phyloP scores from a whole-genome alignment of 2,888 invertebrate species.

The Eucera pruinosa region DNA sequence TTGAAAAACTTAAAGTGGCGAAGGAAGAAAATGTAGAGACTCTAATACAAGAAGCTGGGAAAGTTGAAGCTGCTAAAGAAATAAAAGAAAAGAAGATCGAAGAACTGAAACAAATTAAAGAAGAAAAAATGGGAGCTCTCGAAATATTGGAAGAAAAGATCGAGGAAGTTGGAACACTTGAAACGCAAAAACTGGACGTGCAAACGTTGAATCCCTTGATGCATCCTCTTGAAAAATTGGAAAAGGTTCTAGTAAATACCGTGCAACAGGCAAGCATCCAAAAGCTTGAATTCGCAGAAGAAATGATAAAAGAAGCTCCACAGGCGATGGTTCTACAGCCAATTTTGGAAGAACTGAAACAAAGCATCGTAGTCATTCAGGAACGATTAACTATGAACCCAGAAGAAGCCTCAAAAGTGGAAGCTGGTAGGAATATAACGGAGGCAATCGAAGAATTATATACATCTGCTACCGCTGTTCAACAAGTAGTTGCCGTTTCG shows the following conservation, averaged over 20 bases:
- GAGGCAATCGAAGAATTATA: constrained; percentile 74
- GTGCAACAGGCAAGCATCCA: constrained; percentile 40
- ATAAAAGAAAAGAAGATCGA: neutral
- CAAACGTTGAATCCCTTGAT: constrained; percentile 44
- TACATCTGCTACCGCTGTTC: constrained; percentile 55
- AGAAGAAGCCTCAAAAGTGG: constrained; percentile 55
- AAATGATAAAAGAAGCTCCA: constrained; percentile 19
- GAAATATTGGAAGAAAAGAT: neutral
- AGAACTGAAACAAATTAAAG: neutral
- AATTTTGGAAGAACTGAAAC: constrained; percentile 74
- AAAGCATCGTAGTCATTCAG: constrained; percentile 69
- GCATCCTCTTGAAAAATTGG: constrained; percentile 57
- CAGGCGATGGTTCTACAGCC: constrained; percentile 32
- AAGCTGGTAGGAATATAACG: constrained; percentile 61
- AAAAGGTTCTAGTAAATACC: constrained; percentile 37
- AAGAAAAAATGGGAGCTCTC: fast-evolving
- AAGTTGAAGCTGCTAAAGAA: fast-evolving
- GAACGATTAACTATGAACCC: constrained; percentile 64
- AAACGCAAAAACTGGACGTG: constrained; percentile 15
- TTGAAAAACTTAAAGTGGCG: fast-evolving
- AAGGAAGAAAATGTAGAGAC: neutral
- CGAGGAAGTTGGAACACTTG: neutral
- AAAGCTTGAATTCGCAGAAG: constrained; percentile 41
- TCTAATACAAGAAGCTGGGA: too few relatives aligned
- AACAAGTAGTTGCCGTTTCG: constrained; percentile 46